Conservation (phyloP, 92 coral and sea anemone species). For the Muricea muricata region DNA sequence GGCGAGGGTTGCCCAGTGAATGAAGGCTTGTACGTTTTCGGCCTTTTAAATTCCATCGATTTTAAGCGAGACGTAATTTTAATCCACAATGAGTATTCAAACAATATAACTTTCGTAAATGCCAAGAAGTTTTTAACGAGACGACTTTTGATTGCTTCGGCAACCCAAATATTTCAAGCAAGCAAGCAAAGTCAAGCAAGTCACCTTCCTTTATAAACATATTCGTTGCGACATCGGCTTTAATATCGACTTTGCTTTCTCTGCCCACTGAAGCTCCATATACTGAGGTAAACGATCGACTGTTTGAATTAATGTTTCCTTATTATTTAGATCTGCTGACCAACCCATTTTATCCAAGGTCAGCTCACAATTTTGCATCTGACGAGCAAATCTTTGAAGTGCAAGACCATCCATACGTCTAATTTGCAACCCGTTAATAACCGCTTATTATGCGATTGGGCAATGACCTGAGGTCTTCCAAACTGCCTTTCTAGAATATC, state of each 20-base stretch:
- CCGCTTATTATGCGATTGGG: slow-evolving; percentile 29
- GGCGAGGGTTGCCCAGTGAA: slow-evolving; percentile 84
- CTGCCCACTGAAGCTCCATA: too few species aligned
- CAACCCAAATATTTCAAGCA: too few species aligned
- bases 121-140: background rate
- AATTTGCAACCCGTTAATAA: too few species aligned
- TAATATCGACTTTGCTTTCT: too few species aligned
- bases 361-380: background rate
- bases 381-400: slow-evolving; percentile 15
- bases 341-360: too few species aligned
- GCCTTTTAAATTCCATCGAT: slow-evolving; percentile 74
- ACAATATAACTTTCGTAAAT: background rate
- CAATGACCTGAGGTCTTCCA: slow-evolving; percentile 68
- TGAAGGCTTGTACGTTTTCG: slow-evolving; percentile 85
- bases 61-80: background rate
- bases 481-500: slow-evolving; percentile 37
- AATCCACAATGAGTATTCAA: background rate
- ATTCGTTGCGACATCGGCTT: too few species aligned
- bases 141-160: background rate
- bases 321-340: too few species aligned
- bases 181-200: too few species aligned
- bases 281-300: too few species aligned
- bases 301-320: too few species aligned
- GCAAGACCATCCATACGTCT: slow-evolving; percentile 3
- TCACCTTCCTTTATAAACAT: too few species aligned